phyloP scores from a whole-genome alignment of 2,888 invertebrate species.

The Reticulitermes lucifugus region DNA sequence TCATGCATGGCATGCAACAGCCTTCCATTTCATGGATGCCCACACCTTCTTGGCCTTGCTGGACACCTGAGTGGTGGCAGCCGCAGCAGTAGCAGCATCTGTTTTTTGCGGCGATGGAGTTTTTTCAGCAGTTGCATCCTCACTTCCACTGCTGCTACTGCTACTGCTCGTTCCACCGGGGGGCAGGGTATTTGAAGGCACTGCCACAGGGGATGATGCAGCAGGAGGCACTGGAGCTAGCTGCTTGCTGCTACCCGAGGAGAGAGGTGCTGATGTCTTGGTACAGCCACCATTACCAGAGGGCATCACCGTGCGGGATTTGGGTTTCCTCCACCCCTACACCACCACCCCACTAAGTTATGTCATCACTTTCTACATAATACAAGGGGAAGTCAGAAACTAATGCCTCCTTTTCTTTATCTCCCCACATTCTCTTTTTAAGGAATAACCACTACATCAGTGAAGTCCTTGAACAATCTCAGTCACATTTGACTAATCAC shows the following conservation, averaged over 20 bases:
- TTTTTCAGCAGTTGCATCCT: slow-evolving; percentile 64
- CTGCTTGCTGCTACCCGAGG: slow-evolving; percentile 52
- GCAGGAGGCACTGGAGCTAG: slow-evolving; percentile 56
- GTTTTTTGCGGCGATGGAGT: slow-evolving; percentile 64
- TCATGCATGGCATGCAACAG: not conserved
- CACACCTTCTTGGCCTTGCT: slow-evolving; percentile 56
- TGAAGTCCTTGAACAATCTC: too few species aligned
- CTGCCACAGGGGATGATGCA: slow-evolving; percentile 55
- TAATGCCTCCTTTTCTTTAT: too few species aligned
- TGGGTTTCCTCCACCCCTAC: slow-evolving; percentile 83
- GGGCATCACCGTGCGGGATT: slow-evolving; percentile 81
- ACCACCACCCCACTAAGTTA: not conserved
- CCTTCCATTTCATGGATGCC: not conserved
- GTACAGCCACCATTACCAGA: slow-evolving; percentile 62
- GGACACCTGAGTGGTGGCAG: slow-evolving; percentile 42
- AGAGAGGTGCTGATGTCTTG: slow-evolving; percentile 66
- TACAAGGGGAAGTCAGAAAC: too few species aligned
- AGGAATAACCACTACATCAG: too few species aligned
- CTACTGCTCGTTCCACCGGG: slow-evolving; percentile 57
- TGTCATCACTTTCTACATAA: too few species aligned
- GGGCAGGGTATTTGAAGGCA: slow-evolving; percentile 61
- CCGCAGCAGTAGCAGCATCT: slow-evolving; percentile 44
- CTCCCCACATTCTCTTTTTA: too few species aligned
- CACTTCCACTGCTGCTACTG: slow-evolving; percentile 62
- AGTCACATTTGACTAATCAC: too few species aligned